Conservation (phyloP, 2,113 vertebrate species). For the Hirundichthys speculiger region DNA sequence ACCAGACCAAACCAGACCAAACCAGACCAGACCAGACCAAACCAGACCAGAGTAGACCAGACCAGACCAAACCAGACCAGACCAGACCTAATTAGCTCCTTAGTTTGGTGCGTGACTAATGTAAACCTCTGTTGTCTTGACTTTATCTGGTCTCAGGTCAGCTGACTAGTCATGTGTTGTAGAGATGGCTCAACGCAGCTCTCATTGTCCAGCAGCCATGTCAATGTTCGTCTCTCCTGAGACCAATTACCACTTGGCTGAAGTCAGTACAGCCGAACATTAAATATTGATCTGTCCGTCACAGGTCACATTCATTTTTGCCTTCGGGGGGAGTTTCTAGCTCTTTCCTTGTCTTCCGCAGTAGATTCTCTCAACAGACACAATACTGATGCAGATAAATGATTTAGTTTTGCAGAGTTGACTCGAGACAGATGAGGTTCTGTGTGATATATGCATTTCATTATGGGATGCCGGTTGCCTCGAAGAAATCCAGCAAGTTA, state of each 20-base stretch:
- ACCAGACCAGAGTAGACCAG: too few species aligned
- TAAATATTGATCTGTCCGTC: slow-evolving; percentile 60
- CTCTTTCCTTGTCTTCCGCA: not conserved
- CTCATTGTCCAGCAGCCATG: not conserved
- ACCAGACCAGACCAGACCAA: too few species aligned
- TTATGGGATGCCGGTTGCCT: too few species aligned
- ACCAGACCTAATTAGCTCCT: too few species aligned
- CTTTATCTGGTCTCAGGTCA: not conserved
- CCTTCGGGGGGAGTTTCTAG: slow-evolving; percentile 41
- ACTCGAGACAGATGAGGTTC: not conserved
- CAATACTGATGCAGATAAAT: not conserved
- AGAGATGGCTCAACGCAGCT: slow-evolving; percentile 2
- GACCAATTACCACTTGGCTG: slow-evolving; percentile 52
- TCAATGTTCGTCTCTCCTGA: slow-evolving; percentile 24
- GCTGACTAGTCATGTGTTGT: not conserved
- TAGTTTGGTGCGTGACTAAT: too few species aligned
- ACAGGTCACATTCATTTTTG: slow-evolving; percentile 31
- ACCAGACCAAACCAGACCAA: too few species aligned
- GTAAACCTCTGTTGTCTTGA: too few species aligned
- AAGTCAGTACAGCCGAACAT: slow-evolving; percentile 30
- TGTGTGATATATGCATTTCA: not conserved
- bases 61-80: too few species aligned
- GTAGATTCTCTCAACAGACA: not conserved
- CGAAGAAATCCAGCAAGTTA: too few species aligned
- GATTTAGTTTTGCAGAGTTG: too few species aligned